These are phyloP conservation scores for Cephus sareptanus DNA, from an alignment of 2,888 invertebrate genomes.

Conservation along the genomic window DNA sequence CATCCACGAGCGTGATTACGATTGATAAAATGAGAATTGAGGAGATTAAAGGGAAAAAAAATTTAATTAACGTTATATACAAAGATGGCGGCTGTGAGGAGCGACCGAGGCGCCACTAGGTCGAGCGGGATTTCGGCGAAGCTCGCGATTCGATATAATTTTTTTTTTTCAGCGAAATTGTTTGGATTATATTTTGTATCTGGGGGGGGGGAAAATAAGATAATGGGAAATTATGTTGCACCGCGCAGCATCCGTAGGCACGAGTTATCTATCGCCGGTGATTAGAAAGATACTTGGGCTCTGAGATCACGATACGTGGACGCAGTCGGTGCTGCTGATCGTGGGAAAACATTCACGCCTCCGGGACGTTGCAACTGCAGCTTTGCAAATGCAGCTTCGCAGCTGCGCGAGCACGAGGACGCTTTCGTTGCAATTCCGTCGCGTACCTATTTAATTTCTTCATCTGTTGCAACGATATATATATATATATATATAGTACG, in stretches of 20 bases:
- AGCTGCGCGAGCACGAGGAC: neutral
- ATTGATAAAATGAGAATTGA: too few species aligned
- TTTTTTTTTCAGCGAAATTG: too few species aligned
- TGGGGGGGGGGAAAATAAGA: neutral
- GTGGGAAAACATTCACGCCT: slow-evolving; percentile 29
- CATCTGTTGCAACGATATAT: neutral
- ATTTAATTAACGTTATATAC: too few species aligned
- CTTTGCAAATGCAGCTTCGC: neutral
- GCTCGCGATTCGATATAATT: too few species aligned
- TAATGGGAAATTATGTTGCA: neutral
- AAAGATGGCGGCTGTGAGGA: too few species aligned
- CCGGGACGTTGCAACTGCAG: neutral
- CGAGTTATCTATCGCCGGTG: slow-evolving; percentile 35
- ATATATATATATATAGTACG: slow-evolving; percentile 1
- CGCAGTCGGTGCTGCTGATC: slow-evolving; percentile 20
- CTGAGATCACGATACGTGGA: slow-evolving; percentile 38
- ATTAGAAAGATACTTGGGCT: slow-evolving; percentile 40
- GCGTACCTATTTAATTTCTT: too few species aligned
- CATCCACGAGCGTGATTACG: too few species aligned
- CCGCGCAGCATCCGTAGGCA: slow-evolving; percentile 22
- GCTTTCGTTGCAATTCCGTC: too few species aligned
- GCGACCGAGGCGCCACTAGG: too few species aligned
- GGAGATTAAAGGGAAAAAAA: too few species aligned
- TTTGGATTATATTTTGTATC: neutral
- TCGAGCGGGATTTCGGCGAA: too few species aligned